Percentiles rank a stretch among this genome's conserved stretches.
Evolutionary conservation across 2,888 invertebrate species (phyloP).

Genomic region (Hedya salicella): DNA sequence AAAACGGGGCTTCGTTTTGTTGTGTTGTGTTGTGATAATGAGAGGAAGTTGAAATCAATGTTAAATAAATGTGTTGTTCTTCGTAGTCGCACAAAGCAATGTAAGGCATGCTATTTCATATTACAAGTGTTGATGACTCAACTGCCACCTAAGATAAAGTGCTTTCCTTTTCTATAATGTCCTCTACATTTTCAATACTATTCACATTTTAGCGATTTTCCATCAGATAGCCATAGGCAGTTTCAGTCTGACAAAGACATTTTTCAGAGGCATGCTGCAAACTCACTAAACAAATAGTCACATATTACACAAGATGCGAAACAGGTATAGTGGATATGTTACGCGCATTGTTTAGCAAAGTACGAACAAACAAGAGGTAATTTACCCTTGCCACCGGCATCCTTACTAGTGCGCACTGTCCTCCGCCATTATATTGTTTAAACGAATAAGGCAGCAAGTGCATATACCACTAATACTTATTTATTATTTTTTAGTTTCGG

Average conservation of each 20-base stretch:
- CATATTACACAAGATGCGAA: not conserved
- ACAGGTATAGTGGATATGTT: slow-evolving; percentile 20
- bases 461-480: not conserved
- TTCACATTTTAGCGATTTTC: too few species aligned
- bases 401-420: slow-evolving; percentile 34
- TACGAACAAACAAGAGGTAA: slow-evolving; percentile 39
- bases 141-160: too few species aligned
- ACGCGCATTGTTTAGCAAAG: slow-evolving; percentile 22
- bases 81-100: too few species aligned
- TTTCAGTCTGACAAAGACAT: not conserved
- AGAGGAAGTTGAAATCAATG: too few species aligned
- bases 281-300: not conserved
- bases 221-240: too few species aligned
- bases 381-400: slow-evolving; percentile 37
- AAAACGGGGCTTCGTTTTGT: too few species aligned
- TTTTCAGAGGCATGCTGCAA: not conserved
- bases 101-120: too few species aligned
- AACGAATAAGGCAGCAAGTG: slow-evolving; percentile 5
- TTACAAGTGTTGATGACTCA: too few species aligned
- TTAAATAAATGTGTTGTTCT: too few species aligned
- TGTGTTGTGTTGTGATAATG: too few species aligned
- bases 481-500: not conserved
- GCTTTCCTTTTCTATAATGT: too few species aligned
- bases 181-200: too few species aligned
- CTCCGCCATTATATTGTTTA: slow-evolving; percentile 6